Evolutionary conservation across 2,797 vertebrate genomes (phyloP).

Genomic region (Crenuchus spilurus): DNA sequence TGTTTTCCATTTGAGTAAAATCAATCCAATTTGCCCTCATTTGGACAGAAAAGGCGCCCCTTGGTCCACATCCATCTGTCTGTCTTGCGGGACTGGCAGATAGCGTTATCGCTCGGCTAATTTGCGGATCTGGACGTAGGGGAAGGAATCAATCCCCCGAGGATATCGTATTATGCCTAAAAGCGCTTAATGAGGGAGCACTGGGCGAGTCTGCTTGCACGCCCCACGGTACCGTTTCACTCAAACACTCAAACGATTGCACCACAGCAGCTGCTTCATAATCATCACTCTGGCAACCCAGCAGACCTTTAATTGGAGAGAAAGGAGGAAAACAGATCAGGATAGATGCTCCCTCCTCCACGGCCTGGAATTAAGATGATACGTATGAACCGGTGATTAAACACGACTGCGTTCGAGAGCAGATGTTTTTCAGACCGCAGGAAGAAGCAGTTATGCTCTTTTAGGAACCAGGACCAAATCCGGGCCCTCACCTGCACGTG

Average conservation of each 20-base stretch:
- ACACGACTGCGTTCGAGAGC: conserved; percentile 11
- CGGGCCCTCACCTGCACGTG: conserved; percentile 81
- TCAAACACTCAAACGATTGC: conserved; percentile 32
- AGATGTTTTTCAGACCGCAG: neutral
- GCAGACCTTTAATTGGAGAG: conserved; percentile 47
- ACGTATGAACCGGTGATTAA: conserved; percentile 5
- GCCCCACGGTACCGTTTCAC: conserved; percentile 23
- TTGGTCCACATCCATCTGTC: conserved; percentile 30
- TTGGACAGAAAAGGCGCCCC: conserved; percentile 40
- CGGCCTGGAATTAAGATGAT: conserved; percentile 12
- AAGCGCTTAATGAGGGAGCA: conserved; percentile 39
- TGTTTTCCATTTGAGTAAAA: conserved; percentile 58
- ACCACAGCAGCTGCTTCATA: conserved; percentile 49
- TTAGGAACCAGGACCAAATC: neutral
- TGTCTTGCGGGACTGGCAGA: conserved; percentile 34
- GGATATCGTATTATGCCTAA: conserved; percentile 40
- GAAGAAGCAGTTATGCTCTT: neutral
- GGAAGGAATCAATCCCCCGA: conserved; percentile 8
- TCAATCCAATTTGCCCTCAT: conserved; percentile 47
- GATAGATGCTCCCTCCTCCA: conserved; percentile 15
- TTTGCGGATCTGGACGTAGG: conserved; percentile 30
- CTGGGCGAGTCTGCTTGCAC: neutral
- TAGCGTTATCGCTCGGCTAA: conserved; percentile 29
- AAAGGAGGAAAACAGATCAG: conserved; percentile 28
- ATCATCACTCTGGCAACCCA: conserved; percentile 49